Evolutionary conservation across 2,888 invertebrate genomes (phyloP).

Genomic region (Limulus polyphemus): DNA sequence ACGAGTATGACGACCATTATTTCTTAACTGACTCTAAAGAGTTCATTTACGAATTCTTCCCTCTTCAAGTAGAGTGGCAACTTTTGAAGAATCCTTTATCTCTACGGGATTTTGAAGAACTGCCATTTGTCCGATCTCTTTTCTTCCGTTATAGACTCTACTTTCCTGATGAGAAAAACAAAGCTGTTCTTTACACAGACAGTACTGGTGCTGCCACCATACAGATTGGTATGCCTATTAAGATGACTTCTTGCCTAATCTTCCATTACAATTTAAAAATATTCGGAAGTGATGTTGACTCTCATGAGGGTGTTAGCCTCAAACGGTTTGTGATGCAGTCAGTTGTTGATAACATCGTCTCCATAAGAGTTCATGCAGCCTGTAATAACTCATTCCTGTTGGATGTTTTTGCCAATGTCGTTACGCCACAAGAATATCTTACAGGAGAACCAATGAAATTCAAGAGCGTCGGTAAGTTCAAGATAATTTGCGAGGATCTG

Average conservation of each 20-base stretch:
- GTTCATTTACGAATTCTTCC: slow-evolving; percentile 99
- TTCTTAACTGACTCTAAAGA: slow-evolving; percentile 99
- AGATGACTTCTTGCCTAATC: slow-evolving; percentile 88
- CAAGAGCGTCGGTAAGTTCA: slow-evolving; percentile 95
- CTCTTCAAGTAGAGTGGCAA: slow-evolving; percentile 93
- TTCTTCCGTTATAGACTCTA: slow-evolving; percentile 96
- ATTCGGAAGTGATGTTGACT: slow-evolving; percentile 73
- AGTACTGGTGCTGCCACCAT: slow-evolving; percentile 94
- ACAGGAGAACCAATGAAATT: slow-evolving; percentile 97
- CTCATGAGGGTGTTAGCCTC: slow-evolving; percentile 82
- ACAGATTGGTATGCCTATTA: slow-evolving; percentile 88
- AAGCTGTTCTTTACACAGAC: slow-evolving; percentile 89
- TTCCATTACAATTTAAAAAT: slow-evolving; percentile 98
- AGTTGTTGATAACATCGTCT: slow-evolving; percentile 27
- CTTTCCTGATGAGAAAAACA: slow-evolving; percentile 74
- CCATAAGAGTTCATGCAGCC: slow-evolving; percentile 78
- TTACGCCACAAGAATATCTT: slow-evolving; percentile 85
- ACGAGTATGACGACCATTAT: slow-evolving; percentile 99
- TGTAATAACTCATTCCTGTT: slow-evolving; percentile 85
- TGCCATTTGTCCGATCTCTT: slow-evolving; percentile 90
- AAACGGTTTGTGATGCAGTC: slow-evolving; percentile 95
- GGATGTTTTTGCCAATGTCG: slow-evolving; percentile 96
- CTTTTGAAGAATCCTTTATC: slow-evolving; percentile 84
- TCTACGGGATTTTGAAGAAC: slow-evolving; percentile 84
- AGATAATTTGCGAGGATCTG: slow-evolving; percentile 86